Base-by-base conservation (phyloP, 2,888 invertebrate genomes). In the Teleogryllus oceanicus region DNA sequence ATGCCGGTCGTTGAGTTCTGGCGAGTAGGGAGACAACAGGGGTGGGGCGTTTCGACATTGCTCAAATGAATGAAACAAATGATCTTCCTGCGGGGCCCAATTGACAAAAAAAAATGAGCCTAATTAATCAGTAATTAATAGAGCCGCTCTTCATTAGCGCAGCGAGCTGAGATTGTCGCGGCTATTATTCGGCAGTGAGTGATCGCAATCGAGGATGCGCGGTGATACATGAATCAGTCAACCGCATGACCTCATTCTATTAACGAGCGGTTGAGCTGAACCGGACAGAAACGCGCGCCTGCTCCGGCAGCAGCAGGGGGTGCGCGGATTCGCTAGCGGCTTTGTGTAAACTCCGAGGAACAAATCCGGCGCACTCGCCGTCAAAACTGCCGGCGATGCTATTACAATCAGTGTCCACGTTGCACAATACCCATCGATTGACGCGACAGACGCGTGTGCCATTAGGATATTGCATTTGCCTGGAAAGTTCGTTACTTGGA, bases 61-160 rank as follows among this genome's bases (percentile, higher is more conserved):
- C 62, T 62, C 62, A 62, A 62, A 62, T n/a, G n/a, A 62, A 62
- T n/a, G 62, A 62, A 62, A 62, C 16, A 62, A 62, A 62, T 62
- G 62, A 62, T 62, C 62, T n/a, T 62, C n/a, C 62, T 62, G 62
- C n/a, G n/a, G 62, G 62, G 21, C 16, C 16, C n/a, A 62, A 62
- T 62, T n/a, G 62, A 62, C 13, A 62, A n/a, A 62, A 62, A 62
- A 62, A 62, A 62, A 13, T 62, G 62, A 13, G 62, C 62, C 37
- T 62, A 62, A 62, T 62, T 62, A 62, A 62, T 62, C 62, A 62
- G 62, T 62, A 62, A 62, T 62, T 62, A 62, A 62, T 62, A 62
- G 16, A 62, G 62, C 3, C 62, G n/a, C 62, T 62, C 13, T 62
- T 13, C 62, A 62, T 62, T 62, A 62, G 62, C n/a, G 62, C 62